Conservation (phyloP, 2,888 invertebrate species). For the Patella pellucida region DNA sequence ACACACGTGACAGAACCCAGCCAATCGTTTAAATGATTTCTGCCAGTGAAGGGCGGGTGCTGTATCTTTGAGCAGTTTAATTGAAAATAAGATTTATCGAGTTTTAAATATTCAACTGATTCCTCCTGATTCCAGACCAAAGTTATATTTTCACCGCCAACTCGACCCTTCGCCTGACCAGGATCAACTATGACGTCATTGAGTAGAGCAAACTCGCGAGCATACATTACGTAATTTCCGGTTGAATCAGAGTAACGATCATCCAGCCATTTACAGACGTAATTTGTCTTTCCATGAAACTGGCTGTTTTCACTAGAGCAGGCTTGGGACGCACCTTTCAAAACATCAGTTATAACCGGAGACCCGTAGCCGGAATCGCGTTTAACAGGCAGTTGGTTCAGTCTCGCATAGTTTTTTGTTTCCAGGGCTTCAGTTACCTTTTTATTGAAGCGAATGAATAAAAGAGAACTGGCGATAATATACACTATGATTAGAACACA, state of each 20-base stretch:
- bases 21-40: slow-evolving; percentile 46
- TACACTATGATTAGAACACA: too few relatives aligned
- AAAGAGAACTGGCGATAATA: too few relatives aligned
- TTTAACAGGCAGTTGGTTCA: too few relatives aligned
- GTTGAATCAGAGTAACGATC: slow-evolving; percentile 17
- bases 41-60: slow-evolving; percentile 29
- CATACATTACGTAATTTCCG: slow-evolving; percentile 38
- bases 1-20: slow-evolving; percentile 17
- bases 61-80: slow-evolving; percentile 37
- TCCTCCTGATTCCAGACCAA: slow-evolving; percentile 52
- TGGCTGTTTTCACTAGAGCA: too few relatives aligned
- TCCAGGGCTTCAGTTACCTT: too few relatives aligned
- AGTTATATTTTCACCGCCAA: slow-evolving; percentile 48
- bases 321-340: too few relatives aligned
- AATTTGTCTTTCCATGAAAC: neutral
- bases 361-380: too few relatives aligned
- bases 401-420: too few relatives aligned
- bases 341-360: too few relatives aligned
- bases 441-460: too few relatives aligned
- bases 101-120: slow-evolving; percentile 44
- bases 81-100: slow-evolving; percentile 48
- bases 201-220: slow-evolving; percentile 37
- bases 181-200: slow-evolving; percentile 42
- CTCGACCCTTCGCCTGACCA: slow-evolving; percentile 29
- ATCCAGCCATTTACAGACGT: slow-evolving; percentile 15